phyloP scores from a whole-genome alignment of 2,113 vertebrate species.

The Myanophis thanlyinensis region DNA sequence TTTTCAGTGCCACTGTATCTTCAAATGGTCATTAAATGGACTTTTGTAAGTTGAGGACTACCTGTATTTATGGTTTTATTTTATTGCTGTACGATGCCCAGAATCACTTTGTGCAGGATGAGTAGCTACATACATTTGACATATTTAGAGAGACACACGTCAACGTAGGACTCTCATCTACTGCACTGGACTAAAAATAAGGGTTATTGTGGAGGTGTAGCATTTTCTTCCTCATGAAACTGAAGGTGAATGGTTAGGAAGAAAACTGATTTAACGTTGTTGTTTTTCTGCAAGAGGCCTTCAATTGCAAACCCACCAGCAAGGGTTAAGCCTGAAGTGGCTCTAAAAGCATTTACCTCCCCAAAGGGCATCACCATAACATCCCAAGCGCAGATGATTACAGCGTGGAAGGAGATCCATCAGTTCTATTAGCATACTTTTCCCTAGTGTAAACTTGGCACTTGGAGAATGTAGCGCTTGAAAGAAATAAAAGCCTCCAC shows the following conservation, averaged over 20 bases:
- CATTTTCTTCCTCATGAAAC: background rate
- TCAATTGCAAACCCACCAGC: constrained; percentile 13
- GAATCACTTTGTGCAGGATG: too few relatives aligned
- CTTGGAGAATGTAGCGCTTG: constrained; percentile 54
- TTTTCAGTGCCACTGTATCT: background rate
- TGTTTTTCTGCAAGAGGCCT: background rate
- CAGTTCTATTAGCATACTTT: constrained; percentile 64
- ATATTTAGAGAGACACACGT: background rate
- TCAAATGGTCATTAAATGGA: fast-evolving
- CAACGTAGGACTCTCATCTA: background rate
- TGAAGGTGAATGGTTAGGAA: background rate
- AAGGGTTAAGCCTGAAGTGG: constrained; percentile 53
- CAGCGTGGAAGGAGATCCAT: constrained; percentile 60
- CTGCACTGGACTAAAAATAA: background rate
- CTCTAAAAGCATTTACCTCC: constrained; percentile 49
- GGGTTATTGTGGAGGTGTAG: background rate
- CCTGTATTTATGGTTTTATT: background rate
- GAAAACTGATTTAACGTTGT: background rate
- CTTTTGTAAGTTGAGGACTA: background rate
- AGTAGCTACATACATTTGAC: too few relatives aligned
- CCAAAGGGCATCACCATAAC: constrained; percentile 48
- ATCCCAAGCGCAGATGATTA: constrained; percentile 59
- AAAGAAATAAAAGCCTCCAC: constrained; percentile 68
- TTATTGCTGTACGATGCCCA: too few relatives aligned
- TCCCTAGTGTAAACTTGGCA: constrained; percentile 70